These are phyloP conservation scores for Tipula helvola DNA, from an alignment of 2,888 invertebrate genomes.

Conservation along the genomic window DNA sequence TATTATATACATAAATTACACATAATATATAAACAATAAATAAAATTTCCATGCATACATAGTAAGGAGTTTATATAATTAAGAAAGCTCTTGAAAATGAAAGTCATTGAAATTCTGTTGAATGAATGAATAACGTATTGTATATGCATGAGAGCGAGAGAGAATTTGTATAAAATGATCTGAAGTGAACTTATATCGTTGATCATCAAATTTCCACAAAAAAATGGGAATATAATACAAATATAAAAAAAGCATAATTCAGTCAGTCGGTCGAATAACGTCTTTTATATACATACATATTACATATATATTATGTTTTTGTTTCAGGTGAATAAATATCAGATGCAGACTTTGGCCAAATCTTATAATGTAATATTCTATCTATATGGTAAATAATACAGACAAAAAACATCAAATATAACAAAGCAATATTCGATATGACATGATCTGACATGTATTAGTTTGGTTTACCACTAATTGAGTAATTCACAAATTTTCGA, in stretches of 20 bases:
- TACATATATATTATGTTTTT: background rate
- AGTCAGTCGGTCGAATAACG: background rate
- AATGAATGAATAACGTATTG: background rate
- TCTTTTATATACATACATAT: background rate
- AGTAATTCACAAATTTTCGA: too few relatives aligned
- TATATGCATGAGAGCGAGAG: background rate
- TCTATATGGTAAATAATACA: too few relatives aligned
- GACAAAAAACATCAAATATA: too few relatives aligned
- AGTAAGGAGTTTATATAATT: background rate
- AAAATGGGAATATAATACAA: too few relatives aligned
- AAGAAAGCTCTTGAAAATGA: background rate
- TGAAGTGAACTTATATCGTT: background rate
- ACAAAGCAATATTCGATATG: too few relatives aligned
- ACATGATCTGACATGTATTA: too few relatives aligned
- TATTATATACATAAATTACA: background rate
- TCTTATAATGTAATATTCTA: too few relatives aligned
- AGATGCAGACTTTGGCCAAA: background rate
- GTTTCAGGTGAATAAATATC: background rate
- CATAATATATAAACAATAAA: too few relatives aligned
- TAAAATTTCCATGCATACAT: too few relatives aligned
- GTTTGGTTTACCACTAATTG: too few relatives aligned
- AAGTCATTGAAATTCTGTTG: background rate
- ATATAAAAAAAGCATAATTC: background rate
- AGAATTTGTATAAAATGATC: background rate
- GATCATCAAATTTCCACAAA: too few relatives aligned